Evolutionary conservation across 92 coral and sea anemone species (phyloP).

Genomic region (Montipora capitata): DNA sequence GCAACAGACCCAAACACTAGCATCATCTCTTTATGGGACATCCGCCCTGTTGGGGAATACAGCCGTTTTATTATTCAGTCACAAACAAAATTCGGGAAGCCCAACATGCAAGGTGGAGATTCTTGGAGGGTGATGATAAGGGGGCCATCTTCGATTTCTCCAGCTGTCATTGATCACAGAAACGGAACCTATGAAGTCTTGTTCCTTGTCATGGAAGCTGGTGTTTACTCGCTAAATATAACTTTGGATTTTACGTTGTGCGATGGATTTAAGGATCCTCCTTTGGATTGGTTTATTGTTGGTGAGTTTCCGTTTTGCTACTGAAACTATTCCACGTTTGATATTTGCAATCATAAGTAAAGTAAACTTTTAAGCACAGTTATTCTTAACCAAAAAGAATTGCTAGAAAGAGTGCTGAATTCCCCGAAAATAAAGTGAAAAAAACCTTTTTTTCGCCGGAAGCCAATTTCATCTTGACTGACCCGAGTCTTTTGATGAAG

Average conservation of each 20-base stretch:
- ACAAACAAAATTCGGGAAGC: slow-evolving; percentile 74
- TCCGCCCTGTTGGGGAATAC: slow-evolving; percentile 83
- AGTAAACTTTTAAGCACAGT: too few species aligned
- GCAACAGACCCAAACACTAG: slow-evolving; percentile 77
- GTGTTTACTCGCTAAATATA: slow-evolving; percentile 71
- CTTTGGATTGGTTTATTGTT: slow-evolving; percentile 84
- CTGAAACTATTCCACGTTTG: not conserved
- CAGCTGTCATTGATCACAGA: slow-evolving; percentile 79
- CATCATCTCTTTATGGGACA: slow-evolving; percentile 76
- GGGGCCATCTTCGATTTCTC: slow-evolving; percentile 87
- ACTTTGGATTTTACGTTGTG: slow-evolving; percentile 87
- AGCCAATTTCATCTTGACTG: too few species aligned
- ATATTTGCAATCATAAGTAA: not conserved
- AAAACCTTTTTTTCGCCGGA: too few species aligned
- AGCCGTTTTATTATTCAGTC: slow-evolving; percentile 89
- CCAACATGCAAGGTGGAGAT: slow-evolving; percentile 84
- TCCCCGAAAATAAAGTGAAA: too few species aligned
- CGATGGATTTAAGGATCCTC: slow-evolving; percentile 87
- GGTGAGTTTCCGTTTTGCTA: slow-evolving; percentile 45
- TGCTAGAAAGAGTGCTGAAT: too few species aligned
- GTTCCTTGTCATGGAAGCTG: slow-evolving; percentile 88
- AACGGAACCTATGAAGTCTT: slow-evolving; percentile 89
- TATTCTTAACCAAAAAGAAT: too few species aligned
- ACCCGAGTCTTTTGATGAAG: too few species aligned
- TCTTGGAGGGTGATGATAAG: slow-evolving; percentile 84